Evolutionary conservation across 1,140 invertebrate species (phyloP).

Genomic region (Ephestia elutella): DNA sequence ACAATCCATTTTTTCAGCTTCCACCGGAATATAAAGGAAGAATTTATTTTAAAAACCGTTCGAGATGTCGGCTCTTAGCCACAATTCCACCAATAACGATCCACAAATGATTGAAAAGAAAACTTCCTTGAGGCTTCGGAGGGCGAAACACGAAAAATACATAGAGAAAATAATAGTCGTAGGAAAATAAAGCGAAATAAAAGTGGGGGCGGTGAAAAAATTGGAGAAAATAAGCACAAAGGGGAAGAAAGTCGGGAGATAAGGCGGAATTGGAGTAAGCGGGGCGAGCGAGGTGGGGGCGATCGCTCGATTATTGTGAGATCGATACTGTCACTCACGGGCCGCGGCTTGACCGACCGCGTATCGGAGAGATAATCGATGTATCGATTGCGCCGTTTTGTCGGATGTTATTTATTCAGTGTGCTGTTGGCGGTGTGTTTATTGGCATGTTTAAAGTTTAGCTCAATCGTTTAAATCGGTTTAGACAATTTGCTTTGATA

Average conservation of each 20-base stretch:
- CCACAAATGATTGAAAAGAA: constrained; percentile 63
- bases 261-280: constrained; percentile 72
- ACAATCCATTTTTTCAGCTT: constrained; percentile 57
- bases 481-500: no score
- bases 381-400: not conserved
- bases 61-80: constrained; percentile 51
- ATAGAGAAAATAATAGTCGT: constrained; percentile 67
- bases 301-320: constrained; percentile 57
- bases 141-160: constrained; percentile 62
- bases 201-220: constrained; percentile 62
- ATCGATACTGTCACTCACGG: constrained; percentile 68
- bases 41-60: constrained; percentile 67
- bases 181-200: constrained; percentile 64
- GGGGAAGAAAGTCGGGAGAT: constrained; percentile 68
- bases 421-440: not conserved
- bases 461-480: not conserved
- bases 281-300: constrained; percentile 60
- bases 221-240: constrained; percentile 72
- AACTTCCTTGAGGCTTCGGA: constrained; percentile 39
- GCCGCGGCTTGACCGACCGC: constrained; percentile 7
- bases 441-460: not conserved
- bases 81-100: constrained; percentile 64
- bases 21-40: constrained; percentile 50
- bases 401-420: not conserved
- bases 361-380: constrained; percentile 2